Evolutionary conservation across 2,797 vertebrate genomes (phyloP), one percentile per base, ranked within the genome.

Genomic region (Cottoperca gobio): DNA sequence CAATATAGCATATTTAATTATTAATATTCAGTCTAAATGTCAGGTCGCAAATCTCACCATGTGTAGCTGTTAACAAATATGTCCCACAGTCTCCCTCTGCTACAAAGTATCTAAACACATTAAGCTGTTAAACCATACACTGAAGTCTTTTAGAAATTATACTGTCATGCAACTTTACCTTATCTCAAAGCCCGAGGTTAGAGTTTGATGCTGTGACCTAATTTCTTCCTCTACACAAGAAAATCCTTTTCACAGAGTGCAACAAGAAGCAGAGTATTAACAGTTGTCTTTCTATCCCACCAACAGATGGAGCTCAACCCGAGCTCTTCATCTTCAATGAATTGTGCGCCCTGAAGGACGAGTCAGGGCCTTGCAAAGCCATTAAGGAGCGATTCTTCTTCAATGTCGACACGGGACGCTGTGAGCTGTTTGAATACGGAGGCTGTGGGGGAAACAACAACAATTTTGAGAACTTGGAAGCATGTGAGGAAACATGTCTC

Each of bases 381-480:
- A 66, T 94, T 14, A 91, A 93, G 31, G 70, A 83, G 0, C 93
- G 93, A 0, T 97, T 89, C 74, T 96, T 95, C 90, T 99, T 97
- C 84, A 92, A 96, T 3, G 85, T 95, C 2, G 92, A 93, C 67
- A 93, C 93, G 0, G 92, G 68, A 1, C 77, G 40, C 24, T 98
- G 97, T 28, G 94, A 97, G 83, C 21, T 19, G 0, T 99, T 99
- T 66, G 91, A 95, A 6, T 99, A 96, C 0, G 97, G 97, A 6
- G 97, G 97, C 37, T 99, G 97, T 17, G 75, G 87, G 0, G 97
- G 97, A 65, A 99, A 99, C 39, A 69, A 82, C 45, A 99, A 99
- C 93, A 97, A 96, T 72, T 99, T 98, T 31, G 50, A 83, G 5
- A 97, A 91, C 0, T 1, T 93, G 72, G 93, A 96, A 42, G 92